These are phyloP conservation scores for Ormyrus thymus DNA, from an alignment of 2,888 invertebrate genomes.

Conservation along the genomic window DNA sequence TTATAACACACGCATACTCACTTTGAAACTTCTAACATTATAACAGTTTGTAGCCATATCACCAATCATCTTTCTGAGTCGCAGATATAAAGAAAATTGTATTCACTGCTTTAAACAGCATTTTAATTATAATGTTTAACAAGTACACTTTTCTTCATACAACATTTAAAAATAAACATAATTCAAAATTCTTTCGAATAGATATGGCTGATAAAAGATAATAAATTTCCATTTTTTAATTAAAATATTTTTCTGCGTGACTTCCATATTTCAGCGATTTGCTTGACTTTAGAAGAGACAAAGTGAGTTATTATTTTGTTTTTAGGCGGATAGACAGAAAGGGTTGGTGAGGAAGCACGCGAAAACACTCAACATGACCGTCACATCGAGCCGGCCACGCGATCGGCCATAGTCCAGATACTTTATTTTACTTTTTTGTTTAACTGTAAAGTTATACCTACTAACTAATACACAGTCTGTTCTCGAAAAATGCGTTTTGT, in stretches of 20 bases:
- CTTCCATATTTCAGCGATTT: constrained; percentile 6
- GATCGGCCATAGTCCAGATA: constrained; percentile 70
- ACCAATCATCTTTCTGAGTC: constrained; percentile 31
- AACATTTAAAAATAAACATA: too few relatives aligned
- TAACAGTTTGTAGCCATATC: constrained; percentile 7
- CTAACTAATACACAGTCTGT: constrained; percentile 72
- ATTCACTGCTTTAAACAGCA: not conserved
- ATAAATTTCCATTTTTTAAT: too few relatives aligned
- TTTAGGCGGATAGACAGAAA: constrained; percentile 46
- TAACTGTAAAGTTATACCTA: constrained; percentile 59
- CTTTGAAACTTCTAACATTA: constrained; percentile 35
- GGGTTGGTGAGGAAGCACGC: constrained; percentile 68
- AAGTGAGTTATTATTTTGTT: constrained; percentile 25
- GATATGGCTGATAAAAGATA: too few relatives aligned
- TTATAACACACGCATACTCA: constrained; percentile 37
- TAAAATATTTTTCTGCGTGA: too few relatives aligned
- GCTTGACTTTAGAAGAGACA: constrained; percentile 37
- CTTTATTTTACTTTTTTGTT: constrained; percentile 49
- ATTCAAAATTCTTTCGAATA: too few relatives aligned
- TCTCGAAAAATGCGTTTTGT: constrained; percentile 60
- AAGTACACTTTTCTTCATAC: too few relatives aligned
- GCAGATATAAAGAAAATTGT: not conserved
- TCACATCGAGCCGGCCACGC: constrained; percentile 73
- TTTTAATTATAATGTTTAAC: too few relatives aligned
- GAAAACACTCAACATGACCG: constrained; percentile 73